phyloP scores from a whole-genome alignment of 2,888 invertebrate species.

The Perizoma affinitatum region DNA sequence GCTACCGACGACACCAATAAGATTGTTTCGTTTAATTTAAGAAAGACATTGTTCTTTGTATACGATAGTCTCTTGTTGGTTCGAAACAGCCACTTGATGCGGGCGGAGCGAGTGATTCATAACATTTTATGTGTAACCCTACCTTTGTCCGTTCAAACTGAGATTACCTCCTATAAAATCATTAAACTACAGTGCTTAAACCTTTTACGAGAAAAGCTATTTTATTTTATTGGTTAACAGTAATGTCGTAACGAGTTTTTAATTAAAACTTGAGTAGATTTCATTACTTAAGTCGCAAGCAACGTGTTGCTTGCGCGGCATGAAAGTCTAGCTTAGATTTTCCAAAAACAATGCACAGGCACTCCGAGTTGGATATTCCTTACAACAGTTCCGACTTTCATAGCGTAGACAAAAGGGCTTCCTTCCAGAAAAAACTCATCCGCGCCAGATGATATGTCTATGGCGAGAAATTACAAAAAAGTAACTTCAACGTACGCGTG shows the following conservation, averaged over 20 bases:
- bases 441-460: slow-evolving; percentile 82
- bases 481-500: slow-evolving; percentile 65
- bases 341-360: slow-evolving; percentile 74
- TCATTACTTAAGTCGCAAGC: slow-evolving; percentile 70
- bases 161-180: slow-evolving; percentile 57
- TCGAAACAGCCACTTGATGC: slow-evolving; percentile 55
- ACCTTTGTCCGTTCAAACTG: slow-evolving; percentile 48
- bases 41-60: slow-evolving; percentile 43
- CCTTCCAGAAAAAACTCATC: slow-evolving; percentile 82
- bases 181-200: slow-evolving; percentile 49
- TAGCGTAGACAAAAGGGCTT: slow-evolving; percentile 78
- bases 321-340: slow-evolving; percentile 74
- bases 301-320: slow-evolving; percentile 72
- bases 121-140: slow-evolving; percentile 59
- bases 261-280: slow-evolving; percentile 65
- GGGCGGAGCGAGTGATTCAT: slow-evolving; percentile 56
- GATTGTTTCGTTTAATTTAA: slow-evolving; percentile 10
- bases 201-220: slow-evolving; percentile 55
- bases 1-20: background rate
- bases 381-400: slow-evolving; percentile 81
- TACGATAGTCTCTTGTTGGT: slow-evolving; percentile 50
- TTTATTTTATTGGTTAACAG: slow-evolving; percentile 60
- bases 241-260: slow-evolving; percentile 62
- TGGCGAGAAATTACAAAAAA: slow-evolving; percentile 81
- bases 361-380: slow-evolving; percentile 72